Evolutionary conservation across 2,888 invertebrate species (phyloP), one percentile per base, ranked within the genome.

Genomic region (Chouioia cunea): DNA sequence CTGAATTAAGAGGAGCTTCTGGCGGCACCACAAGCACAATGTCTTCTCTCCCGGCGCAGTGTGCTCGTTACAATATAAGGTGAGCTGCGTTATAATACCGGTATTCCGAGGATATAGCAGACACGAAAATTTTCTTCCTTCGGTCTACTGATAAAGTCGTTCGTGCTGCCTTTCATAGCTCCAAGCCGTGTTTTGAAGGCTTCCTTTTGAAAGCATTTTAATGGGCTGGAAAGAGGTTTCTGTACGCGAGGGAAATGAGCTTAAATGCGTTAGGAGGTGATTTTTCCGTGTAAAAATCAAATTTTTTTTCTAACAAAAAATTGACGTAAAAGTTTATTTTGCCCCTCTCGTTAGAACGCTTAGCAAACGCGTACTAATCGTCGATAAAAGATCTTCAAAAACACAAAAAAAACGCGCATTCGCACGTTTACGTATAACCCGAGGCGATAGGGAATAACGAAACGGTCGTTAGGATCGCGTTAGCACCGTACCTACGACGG

Each of bases 401-500:
- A 36, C 36, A 50, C 10, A 16, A 43, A 18, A 56, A 56, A 36
- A 36, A 4, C 15, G 64, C 2, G 20, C 53, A n/a, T n/a, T n/a
- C 2, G 36, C 36, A 36, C 10, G 36, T 36, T 6, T 10, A 12
- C 6, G 36, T 36, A 6, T 27, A 22, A 14, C 36, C 58, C 48
- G 52, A 20, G 36, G 14, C 47, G n/a, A 68, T 20, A 22, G 14
- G 56, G 60, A 65, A 69, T 65, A 73, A 69, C 58, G 72, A 69
- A 59, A 69, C 47, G 69, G 69, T 69, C 72, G 65, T 72, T 72
- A 69, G 62, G 56, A 52, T 18, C 72, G 46, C 69, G 69, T 65
- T 72, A 65, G 62, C 67, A 22, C 43, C 44, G 0, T 27, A 14
- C 10, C 18, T 14, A 16, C 47, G 54, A 56, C 27, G 59, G 53